phyloP scores from a whole-genome alignment of 2,888 invertebrate species.

The Tinea semifulvella region DNA sequence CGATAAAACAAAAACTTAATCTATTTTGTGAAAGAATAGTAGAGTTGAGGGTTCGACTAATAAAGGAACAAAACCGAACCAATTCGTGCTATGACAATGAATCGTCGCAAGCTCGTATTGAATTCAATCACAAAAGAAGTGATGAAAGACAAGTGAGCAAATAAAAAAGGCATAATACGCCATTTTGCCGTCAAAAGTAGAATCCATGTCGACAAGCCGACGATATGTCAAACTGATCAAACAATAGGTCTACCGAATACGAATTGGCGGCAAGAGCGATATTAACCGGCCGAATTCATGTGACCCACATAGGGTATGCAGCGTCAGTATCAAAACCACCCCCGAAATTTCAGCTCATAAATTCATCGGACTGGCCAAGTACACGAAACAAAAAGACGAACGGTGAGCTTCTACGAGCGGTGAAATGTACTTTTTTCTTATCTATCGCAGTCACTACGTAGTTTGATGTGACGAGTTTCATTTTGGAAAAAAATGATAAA shows the following conservation, averaged over 20 bases:
- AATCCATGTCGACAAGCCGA: slow-evolving; percentile 42
- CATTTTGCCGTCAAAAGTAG: slow-evolving; percentile 58
- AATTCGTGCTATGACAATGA: slow-evolving; percentile 45
- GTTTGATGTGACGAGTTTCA: slow-evolving; percentile 53
- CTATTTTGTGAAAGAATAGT: slow-evolving; percentile 10
- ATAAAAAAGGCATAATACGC: slow-evolving; percentile 60
- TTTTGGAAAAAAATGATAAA: slow-evolving; percentile 52
- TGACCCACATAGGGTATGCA: slow-evolving; percentile 22
- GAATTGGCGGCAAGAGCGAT: slow-evolving; percentile 38
- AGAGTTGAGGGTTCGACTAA: slow-evolving; percentile 6
- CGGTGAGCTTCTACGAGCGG: slow-evolving; percentile 46
- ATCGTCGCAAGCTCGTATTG: slow-evolving; percentile 39
- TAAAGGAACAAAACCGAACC: slow-evolving; percentile 47
- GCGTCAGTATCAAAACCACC: slow-evolving; percentile 18
- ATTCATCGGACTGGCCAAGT: slow-evolving; percentile 31
- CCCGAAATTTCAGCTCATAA: slow-evolving; percentile 35
- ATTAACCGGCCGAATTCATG: slow-evolving; percentile 42
- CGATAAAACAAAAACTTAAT: slow-evolving; percentile 3
- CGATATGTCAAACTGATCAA: slow-evolving; percentile 65
- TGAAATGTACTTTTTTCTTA: slow-evolving; percentile 42
- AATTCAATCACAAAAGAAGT: slow-evolving; percentile 61
- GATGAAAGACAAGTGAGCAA: slow-evolving; percentile 58
- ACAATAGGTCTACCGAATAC: slow-evolving; percentile 34
- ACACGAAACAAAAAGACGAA: slow-evolving; percentile 55
- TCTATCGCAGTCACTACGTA: slow-evolving; percentile 47